Evolutionary conservation across 2,797 vertebrate genomes (phyloP).

Genomic region (Carcharodon carcharias): DNA sequence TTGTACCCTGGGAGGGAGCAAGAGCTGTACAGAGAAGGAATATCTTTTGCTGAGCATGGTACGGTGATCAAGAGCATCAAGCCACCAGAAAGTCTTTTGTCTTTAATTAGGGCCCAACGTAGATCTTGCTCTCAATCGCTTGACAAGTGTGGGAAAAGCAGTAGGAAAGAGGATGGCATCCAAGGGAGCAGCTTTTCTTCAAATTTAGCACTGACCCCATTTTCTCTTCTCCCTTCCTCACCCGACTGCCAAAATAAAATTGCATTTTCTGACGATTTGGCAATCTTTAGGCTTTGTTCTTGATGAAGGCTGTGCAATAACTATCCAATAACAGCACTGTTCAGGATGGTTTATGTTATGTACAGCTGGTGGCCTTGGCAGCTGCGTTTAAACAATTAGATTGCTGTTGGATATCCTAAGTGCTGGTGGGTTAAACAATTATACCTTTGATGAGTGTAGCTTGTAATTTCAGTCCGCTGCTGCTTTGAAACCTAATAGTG

Average conservation of each 20-base stretch:
- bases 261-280: conserved; percentile 58
- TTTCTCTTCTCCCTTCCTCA: conserved; percentile 5
- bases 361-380: conserved; percentile 56
- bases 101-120: conserved; percentile 25
- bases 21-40: not conserved
- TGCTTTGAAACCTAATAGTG: conserved; percentile 62
- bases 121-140: not conserved
- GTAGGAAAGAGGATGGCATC: not conserved
- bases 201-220: not conserved
- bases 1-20: not conserved
- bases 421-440: conserved; percentile 62
- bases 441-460: conserved; percentile 43
- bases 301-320: not conserved
- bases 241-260: conserved; percentile 18
- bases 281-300: conserved; percentile 49
- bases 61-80: conserved; percentile 23
- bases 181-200: conserved; percentile 17
- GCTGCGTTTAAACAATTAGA: conserved; percentile 63
- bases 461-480: conserved; percentile 57
- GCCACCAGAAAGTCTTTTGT: conserved; percentile 14
- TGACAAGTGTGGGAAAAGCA: conserved; percentile 35
- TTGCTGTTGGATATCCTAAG: conserved; percentile 47
- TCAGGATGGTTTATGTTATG: conserved; percentile 42
- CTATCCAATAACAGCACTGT: not conserved
- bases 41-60: not conserved